Base-by-base conservation (phyloP, 2,113 vertebrate species). In the Chaetodon trifascialis region DNA sequence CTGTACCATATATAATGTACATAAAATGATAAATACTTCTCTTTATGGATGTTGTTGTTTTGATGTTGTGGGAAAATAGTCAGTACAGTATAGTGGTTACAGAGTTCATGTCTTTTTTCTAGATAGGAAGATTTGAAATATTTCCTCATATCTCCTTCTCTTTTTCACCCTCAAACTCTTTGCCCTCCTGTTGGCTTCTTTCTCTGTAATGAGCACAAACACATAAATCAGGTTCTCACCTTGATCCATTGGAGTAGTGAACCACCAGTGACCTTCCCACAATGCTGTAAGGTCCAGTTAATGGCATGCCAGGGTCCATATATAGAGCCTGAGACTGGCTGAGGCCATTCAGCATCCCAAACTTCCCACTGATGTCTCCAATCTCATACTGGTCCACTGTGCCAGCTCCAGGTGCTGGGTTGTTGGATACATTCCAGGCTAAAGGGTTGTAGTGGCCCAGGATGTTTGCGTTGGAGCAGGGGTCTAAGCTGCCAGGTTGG, bases 301-400 rank as follows among this genome's bases (percentile, higher is more conserved):
- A 67, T 0, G 94, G 95, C 89, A 96, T 82, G 73, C 93, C 89
- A 47, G 80, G 65, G 70, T 96, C 96, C 65, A 60, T 63, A 66
- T 87, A 94, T 19, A 79, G 17, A 6, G 49, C 82, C 6, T 86
- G 16, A 8, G 46, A 52, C 49, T 90, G 21, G 10, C 83, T 77
- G 30, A 79, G 91, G 72, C 34, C 69, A 11, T 14, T 73, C n/a
- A 97, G 86, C 34, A 76, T 66, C 21, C 96, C 95, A 73, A 93
- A 96, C 86, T 96, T 96, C 12, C 96, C 96, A 58, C 95, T 94
- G 52, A 97, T 89, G 74, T 96, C 96, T 4, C 96, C 96, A 30
- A 95, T 64, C 76, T 96, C 95, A 79, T 96, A 97, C 69, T 96
- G 92, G 79, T 97, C 96, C 30, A 92, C 89, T 3, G 95, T 95